Evolutionary conservation across 1,140 invertebrate species (phyloP), one percentile per base, ranked within the genome.

Genomic region (Musca vetustissima): DNA sequence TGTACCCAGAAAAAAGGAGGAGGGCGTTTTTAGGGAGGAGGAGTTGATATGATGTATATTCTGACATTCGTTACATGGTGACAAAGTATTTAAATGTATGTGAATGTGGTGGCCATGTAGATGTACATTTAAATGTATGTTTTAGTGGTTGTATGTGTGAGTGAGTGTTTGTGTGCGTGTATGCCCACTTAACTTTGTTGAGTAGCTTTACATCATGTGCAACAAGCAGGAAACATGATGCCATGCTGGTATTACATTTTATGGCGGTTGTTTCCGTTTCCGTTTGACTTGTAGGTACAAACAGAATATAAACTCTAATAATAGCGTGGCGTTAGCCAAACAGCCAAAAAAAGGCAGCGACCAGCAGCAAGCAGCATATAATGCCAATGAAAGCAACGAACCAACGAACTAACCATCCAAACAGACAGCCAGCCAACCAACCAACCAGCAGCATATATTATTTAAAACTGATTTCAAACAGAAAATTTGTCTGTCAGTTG

Each of bases 141-240:
- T n/a, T n/a, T n/a, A n/a, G 28, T 36, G n/a, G 8, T 28, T 36
- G 28, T 21, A 17, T 61, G 57, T 55, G 53, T 55, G 19, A 1
- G 13, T 1, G 13, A 2, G 4, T 52, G 49, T 52, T 6, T 52
- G 49, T 22, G 49, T 52, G 49, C 9, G 49, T 21, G 49, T 21
- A 4, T 21, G 49, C 21, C 17, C 21, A 22, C 17, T 21, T 55
- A 24, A 43, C 36, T 61, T 61, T 36, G 32, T 61, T 61, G 57
- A 61, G 57, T 61, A 61, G 57, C 57, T 61, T 61, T 61, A 61
- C 57, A 61, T 61, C 57, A 61, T 61, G 57, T 61, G 57, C 57
- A 61, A 61, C 57, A 61, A 61, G 57, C 57, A 61, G 57, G 57
- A 61, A 61, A 61, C 57, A 43, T 61, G 57, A 28, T 61, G 57